Percentiles rank a stretch among this genome's conserved stretches.
phyloP scores from a whole-genome alignment of 2,113 vertebrate genomes.

The Pao palembangensis region DNA sequence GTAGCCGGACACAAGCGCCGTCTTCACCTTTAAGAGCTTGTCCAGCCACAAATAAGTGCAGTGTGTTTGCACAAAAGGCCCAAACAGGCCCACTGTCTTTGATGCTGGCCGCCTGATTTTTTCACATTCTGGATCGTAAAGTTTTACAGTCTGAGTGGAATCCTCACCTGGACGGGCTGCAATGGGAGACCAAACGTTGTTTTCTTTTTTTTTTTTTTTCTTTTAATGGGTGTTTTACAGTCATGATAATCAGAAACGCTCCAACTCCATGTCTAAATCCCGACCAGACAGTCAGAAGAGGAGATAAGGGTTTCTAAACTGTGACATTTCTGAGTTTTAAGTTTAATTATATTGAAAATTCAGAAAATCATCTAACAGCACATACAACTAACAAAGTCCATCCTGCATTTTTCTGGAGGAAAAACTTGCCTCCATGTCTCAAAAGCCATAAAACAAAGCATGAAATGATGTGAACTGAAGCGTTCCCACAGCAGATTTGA shows the following conservation, averaged over 20 bases:
- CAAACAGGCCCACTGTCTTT: constrained; percentile 1
- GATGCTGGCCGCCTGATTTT: constrained; percentile 10
- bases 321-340: too few species aligned
- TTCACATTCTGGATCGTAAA: constrained; percentile 4
- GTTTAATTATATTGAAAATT: constrained; percentile 2
- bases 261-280: too few species aligned
- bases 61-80: constrained; percentile 6
- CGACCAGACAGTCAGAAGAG: not conserved
- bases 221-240: constrained; percentile 16
- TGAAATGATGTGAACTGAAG: constrained; percentile 1
- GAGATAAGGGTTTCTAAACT: not conserved
- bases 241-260: not conserved
- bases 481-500: constrained; percentile 3
- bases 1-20: not conserved
- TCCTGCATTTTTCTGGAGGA: not conserved
- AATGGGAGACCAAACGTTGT: not conserved
- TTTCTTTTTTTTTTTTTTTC: not conserved
- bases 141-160: not conserved
- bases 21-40: not conserved
- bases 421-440: not conserved
- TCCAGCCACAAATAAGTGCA: not conserved
- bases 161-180: constrained; percentile 24
- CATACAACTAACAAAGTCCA: not conserved
- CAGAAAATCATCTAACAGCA: not conserved
- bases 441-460: not conserved